These are phyloP conservation scores for Pollachius pollachius DNA, from an alignment of 2,113 vertebrate species.

Conservation along the genomic window DNA sequence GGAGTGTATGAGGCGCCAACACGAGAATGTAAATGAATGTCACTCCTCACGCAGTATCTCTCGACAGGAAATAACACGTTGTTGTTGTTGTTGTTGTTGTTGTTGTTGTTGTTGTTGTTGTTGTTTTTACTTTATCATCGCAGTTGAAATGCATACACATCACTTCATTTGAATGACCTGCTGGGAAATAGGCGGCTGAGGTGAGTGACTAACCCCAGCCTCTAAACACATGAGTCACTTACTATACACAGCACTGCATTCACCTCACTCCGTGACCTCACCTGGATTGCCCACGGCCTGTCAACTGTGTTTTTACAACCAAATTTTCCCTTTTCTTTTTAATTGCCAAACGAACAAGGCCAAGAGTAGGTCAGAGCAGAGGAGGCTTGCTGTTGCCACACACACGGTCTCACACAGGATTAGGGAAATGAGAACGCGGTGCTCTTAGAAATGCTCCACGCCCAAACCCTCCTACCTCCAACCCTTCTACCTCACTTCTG, in stretches of 20 bases:
- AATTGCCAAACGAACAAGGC: no score
- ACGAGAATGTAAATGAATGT: no score
- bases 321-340: no score
- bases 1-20: slow-evolving; percentile 5
- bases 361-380: neutral
- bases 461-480: slow-evolving; percentile 45
- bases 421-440: slow-evolving; percentile 68
- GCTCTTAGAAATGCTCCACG: slow-evolving; percentile 48
- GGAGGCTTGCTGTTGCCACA: slow-evolving; percentile 36
- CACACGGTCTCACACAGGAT: slow-evolving; percentile 15
- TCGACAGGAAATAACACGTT: no score
- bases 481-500: slow-evolving; percentile 60
- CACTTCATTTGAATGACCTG: slow-evolving; percentile 61
- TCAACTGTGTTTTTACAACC: no score
- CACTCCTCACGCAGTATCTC: no score
- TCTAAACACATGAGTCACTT: slow-evolving; percentile 45
- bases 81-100: no score
- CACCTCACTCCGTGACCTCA: neutral
- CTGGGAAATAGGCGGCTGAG: slow-evolving; percentile 56
- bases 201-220: slow-evolving; percentile 52
- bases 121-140: no score
- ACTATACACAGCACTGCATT: slow-evolving; percentile 27
- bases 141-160: no score
- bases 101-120: no score
- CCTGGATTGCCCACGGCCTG: no score